phyloP scores from a whole-genome alignment of 2,888 invertebrate species.

The Autographa gamma region DNA sequence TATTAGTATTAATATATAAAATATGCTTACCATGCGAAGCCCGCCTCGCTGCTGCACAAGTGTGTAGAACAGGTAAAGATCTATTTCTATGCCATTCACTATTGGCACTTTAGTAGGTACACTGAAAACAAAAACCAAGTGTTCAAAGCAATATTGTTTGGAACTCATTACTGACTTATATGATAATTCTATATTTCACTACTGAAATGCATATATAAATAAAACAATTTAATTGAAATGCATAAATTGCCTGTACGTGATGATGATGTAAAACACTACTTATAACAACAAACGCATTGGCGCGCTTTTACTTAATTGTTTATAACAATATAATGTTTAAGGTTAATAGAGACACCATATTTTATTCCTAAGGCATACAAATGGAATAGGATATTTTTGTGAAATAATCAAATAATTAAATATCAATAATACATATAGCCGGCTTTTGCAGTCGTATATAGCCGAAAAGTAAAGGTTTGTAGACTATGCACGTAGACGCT shows the following conservation, averaged over 20 bases:
- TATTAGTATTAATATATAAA: neutral
- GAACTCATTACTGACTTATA: too few species aligned
- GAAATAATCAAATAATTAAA: neutral
- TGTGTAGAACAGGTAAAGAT: conserved; percentile 96
- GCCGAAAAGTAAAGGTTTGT: neutral
- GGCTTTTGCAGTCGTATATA: neutral
- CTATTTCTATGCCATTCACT: conserved; percentile 97
- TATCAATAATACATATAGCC: neutral
- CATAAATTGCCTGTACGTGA: neutral
- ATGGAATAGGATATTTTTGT: neutral
- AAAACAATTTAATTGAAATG: neutral
- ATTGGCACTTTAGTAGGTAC: conserved; percentile 90
- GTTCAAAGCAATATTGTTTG: conserved; percentile 8
- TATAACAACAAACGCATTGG: neutral
- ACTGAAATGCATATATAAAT: too few species aligned
- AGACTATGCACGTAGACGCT: neutral
- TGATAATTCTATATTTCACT: too few species aligned
- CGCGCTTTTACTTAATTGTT: neutral
- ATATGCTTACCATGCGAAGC: conserved; percentile 95
- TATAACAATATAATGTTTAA: conserved; percentile 15
- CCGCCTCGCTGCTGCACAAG: conserved; percentile 98
- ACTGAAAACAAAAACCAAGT: conserved; percentile 88
- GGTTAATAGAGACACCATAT: conserved; percentile 22
- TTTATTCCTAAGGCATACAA: neutral
- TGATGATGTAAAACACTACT: neutral